Evolutionary conservation across 1,140 invertebrate species (phyloP), one percentile per base, ranked within the genome.

Genomic region (Trachymyrmex cornetzi): DNA sequence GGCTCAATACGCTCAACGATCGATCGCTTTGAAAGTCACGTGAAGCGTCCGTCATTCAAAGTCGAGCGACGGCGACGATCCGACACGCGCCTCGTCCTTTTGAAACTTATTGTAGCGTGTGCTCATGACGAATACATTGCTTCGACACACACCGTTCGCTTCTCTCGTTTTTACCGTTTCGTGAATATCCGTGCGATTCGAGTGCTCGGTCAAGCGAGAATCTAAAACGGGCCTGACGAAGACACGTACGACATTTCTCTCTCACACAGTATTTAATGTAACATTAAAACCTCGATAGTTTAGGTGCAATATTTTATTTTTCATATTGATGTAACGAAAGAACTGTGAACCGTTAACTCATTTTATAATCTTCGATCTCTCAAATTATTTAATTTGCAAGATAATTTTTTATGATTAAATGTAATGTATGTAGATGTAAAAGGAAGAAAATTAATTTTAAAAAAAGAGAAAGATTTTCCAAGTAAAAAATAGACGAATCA

Each of bases 111-210:
- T 50, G 55, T 57, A 57, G 19, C 64, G 59, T 50, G 22, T 69
- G 44, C 85, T 69, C 88, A 79, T 74, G 88, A 61, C 71, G 79
- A 87, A 89, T 90, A 77, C 85, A 27, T 44, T 72, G 30, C 86
- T 44, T 27, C 57, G 64, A 44, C 81, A 53, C 57, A 63, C 50
- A 48, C 59, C 69, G 55, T 53, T 67, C 44, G 55, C 69, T 53
- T 89, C 72, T 90, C 79, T 79, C 50, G 53, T 72, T 88, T 90
- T 91, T 90, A 92, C 90, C 92, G 92, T 92, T 91, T 82, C 86
- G 87, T 72, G 67, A 87, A 75, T 74, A 77, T 86, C 80, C 90
- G 89, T 88, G 91, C 90, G 92, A 93, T 93, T 82, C 64, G 34
- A 89, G 77, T 77, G 79, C 69, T 74, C 86, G 87, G 71, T 89